phyloP scores from a whole-genome alignment of 2,113 vertebrate genomes.

The Romanogobio albipinnatus region DNA sequence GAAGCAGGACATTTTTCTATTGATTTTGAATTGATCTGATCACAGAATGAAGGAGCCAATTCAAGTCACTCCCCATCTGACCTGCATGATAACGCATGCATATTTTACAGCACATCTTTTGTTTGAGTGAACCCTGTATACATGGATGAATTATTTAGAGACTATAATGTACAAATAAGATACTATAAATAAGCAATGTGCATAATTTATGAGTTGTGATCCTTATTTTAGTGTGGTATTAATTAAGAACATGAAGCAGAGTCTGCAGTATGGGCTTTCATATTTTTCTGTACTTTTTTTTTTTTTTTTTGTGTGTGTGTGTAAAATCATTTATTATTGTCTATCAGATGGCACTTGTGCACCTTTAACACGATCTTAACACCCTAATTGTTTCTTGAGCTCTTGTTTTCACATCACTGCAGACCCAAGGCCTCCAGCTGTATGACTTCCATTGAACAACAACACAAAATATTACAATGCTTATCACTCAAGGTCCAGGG shows the following conservation, averaged over 20 bases:
- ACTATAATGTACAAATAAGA: neutral
- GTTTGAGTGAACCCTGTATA: neutral
- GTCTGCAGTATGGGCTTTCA: neutral
- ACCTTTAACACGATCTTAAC: slow-evolving; percentile 12
- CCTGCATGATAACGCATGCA: neutral
- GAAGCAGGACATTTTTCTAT: slow-evolving; percentile 53
- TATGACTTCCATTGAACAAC: slow-evolving; percentile 18
- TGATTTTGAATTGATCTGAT: slow-evolving; percentile 58
- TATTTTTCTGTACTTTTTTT: too few species aligned
- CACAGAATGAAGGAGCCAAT: slow-evolving; percentile 29
- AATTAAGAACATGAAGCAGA: neutral
- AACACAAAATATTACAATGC: slow-evolving; percentile 25
- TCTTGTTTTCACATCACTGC: slow-evolving; percentile 14
- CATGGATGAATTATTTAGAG: neutral
- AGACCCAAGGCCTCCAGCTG: neutral
- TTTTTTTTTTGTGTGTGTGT: too few species aligned
- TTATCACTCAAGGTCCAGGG: slow-evolving; percentile 18
- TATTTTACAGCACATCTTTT: neutral
- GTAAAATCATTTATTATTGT: neutral
- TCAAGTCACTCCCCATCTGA: neutral
- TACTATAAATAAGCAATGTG: neutral
- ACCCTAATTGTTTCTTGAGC: neutral
- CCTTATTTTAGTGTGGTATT: neutral
- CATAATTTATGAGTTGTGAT: neutral
- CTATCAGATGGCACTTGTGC: neutral